These are phyloP conservation scores for Thamnophis elegans DNA, from an alignment of 2,797 vertebrate species.

Conservation along the genomic window DNA sequence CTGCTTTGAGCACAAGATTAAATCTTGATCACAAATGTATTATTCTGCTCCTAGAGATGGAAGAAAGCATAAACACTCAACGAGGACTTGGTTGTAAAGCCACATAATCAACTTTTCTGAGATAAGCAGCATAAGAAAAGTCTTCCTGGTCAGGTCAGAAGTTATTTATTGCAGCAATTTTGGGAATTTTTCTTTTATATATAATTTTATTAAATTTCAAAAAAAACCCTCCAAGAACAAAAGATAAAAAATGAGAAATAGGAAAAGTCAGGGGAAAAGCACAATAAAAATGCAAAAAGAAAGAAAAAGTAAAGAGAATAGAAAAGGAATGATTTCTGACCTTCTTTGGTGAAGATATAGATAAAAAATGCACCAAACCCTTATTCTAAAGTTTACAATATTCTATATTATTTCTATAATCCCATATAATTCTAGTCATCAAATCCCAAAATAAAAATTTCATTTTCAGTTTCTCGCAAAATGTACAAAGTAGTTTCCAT, in stretches of 20 bases:
- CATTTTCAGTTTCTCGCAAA: neutral
- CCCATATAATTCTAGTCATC: neutral
- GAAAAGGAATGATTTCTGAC: too few relatives aligned
- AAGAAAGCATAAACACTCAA: neutral
- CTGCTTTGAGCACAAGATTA: neutral
- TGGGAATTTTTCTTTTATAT: neutral
- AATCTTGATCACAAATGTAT: neutral
- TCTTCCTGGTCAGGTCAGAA: neutral
- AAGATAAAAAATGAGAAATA: too few relatives aligned
- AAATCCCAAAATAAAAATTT: neutral
- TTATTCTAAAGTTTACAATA: too few relatives aligned
- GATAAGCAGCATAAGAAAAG: neutral
- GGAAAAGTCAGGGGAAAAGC: too few relatives aligned
- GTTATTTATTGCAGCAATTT: neutral
- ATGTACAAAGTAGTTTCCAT: neutral
- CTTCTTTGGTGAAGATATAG: too few relatives aligned
- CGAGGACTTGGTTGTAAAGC: neutral
- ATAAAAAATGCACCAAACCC: too few relatives aligned
- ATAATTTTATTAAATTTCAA: too few relatives aligned
- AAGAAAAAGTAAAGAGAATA: neutral
- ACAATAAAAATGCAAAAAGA: neutral
- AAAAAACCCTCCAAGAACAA: too few relatives aligned
- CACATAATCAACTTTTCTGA: neutral
- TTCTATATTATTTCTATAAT: too few relatives aligned
- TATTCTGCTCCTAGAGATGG: neutral